Evolutionary conservation across 1,140 invertebrate species (phyloP), one percentile per base, ranked within the genome.

Genomic region (Drosophila punjabiensis): DNA sequence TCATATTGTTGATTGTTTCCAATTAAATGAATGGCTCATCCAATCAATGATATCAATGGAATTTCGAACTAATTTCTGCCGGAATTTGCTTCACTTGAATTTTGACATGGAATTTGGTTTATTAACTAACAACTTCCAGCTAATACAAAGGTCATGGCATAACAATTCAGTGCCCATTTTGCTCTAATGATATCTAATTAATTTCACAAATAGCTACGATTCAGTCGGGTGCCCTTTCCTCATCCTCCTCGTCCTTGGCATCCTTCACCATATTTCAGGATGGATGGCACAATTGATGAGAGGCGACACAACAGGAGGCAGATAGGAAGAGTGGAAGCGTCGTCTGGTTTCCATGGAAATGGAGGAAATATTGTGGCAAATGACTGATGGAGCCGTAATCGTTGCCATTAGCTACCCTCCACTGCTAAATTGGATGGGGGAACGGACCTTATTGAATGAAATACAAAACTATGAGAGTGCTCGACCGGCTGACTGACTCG

Each of bases 311-410:
- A n/a, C 50, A 13, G 28, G 8, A 55, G 52, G 24, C 43, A 16
- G 47, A 1, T 4, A 16, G 20, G 3, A 24, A 24, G 18, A 4
- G 18, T 14, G 30, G 4, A 8, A 55, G 32, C 45, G 28, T 20
- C 45, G 68, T 60, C 68, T 52, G 67, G 70, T 73, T 73, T 28
- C 68, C 65, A 71, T 56, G 53, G 39, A 65, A 64, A 43, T 35
- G 37, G 5, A 65, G 52, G 39, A 56, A 71, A 65, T 71, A 79
- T 58, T 53, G 59, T 53, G 59, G 61, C 56, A 71, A 76, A 76
- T 87, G 67, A 80, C 55, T 73, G 67, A 79, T 76, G 83, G 70
- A 59, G 63, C 62, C 55, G 68, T 73, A 82, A 76, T 41, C 65
- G 76, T 82, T 82, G 71, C 67, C 71, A 82, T 66, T 79, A 67